Conservation (phyloP, 2,113 vertebrate species). For the Alethe diademata region DNA sequence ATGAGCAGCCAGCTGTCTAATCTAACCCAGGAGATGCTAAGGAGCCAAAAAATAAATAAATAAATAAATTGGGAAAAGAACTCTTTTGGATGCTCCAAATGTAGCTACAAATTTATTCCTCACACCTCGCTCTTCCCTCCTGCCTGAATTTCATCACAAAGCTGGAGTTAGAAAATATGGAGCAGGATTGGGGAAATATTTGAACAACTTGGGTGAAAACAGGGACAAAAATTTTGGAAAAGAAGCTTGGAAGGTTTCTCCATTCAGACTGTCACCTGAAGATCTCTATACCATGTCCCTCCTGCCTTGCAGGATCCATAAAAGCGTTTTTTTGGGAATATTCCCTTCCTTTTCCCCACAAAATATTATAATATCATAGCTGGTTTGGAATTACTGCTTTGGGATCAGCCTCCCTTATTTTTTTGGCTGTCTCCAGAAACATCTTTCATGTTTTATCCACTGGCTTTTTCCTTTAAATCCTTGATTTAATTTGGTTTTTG, state of each 20-base stretch:
- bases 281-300: accelerated
- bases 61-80: not conserved
- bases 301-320: not conserved
- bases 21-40: not conserved
- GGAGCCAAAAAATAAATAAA: not conserved
- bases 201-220: not conserved
- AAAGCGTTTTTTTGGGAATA: not conserved
- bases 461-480: not conserved
- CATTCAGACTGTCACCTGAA: not conserved
- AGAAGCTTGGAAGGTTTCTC: not conserved
- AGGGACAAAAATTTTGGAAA: not conserved
- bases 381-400: not conserved
- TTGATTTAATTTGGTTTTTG: not conserved
- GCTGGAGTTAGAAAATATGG: not conserved
- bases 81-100: not conserved
- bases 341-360: not conserved
- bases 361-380: not conserved
- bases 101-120: not conserved
- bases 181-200: not conserved
- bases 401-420: not conserved
- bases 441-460: not conserved
- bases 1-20: not conserved
- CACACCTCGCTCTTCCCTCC: not conserved
- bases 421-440: not conserved
- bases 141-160: not conserved